Conservation (phyloP, 2,797 vertebrate genomes). For the Neomorphus geoffroyi region DNA sequence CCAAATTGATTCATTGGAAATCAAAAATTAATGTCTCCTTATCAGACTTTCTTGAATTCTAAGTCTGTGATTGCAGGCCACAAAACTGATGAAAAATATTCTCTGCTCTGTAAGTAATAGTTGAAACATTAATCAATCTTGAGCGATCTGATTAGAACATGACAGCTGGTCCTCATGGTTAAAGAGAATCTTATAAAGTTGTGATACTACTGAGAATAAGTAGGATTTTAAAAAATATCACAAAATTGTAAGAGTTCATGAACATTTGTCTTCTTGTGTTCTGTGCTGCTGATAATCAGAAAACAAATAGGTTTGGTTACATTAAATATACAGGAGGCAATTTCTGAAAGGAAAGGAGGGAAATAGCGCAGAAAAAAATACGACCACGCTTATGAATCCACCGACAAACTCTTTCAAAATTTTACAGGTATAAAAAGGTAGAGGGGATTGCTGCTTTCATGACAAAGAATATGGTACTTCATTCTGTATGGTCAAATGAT, state of each 20-base stretch:
- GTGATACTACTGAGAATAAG: not conserved
- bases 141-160: not conserved
- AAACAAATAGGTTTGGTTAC: not conserved
- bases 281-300: not conserved
- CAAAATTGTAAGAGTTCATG: not conserved
- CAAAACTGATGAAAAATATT: not conserved
- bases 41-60: not conserved
- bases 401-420: not conserved
- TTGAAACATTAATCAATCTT: not conserved
- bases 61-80: not conserved
- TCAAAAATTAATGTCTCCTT: accelerated
- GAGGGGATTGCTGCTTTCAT: not conserved
- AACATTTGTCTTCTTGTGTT: not conserved
- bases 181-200: not conserved
- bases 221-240: not conserved
- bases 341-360: not conserved
- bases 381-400: not conserved
- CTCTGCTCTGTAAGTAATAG: not conserved
- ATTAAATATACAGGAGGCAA: not conserved
- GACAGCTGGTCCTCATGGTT: not conserved
- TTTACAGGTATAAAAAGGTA: not conserved
- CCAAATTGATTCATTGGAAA: not conserved
- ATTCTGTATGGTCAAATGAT: not conserved
- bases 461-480: not conserved
- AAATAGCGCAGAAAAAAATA: not conserved